Percentiles rank a stretch among this genome's conserved stretches.
Evolutionary conservation across 2,797 vertebrate genomes (phyloP).

Genomic region (Crocodylus rhombifer): DNA sequence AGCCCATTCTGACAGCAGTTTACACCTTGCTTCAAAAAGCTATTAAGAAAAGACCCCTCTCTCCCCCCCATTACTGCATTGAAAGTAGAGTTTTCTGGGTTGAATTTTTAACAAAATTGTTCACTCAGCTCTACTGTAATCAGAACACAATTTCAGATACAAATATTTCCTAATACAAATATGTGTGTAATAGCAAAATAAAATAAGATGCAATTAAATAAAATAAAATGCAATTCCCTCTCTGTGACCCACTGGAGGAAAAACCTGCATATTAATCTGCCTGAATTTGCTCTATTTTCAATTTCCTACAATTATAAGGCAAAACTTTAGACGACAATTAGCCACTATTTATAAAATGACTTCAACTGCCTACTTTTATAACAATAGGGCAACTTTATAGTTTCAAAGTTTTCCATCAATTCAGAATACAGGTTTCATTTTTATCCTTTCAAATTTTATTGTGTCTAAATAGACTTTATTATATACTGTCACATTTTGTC

Average conservation of each 20-base stretch:
- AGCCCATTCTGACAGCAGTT: constrained; percentile 20
- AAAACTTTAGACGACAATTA: background rate
- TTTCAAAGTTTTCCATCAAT: background rate
- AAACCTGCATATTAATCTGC: background rate
- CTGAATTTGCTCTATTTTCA: background rate
- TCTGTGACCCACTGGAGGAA: background rate
- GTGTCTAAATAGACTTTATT: background rate
- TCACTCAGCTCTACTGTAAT: background rate
- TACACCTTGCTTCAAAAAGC: background rate
- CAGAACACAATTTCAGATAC: background rate
- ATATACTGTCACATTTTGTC: background rate
- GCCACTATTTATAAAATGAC: background rate
- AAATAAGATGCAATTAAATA: background rate
- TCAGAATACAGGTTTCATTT: background rate
- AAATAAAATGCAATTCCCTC: background rate
- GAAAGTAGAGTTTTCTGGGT: background rate
- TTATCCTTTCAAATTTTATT: background rate
- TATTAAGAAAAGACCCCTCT: background rate
- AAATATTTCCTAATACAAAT: background rate
- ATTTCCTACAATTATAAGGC: background rate
- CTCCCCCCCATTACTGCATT: rapidly evolving
- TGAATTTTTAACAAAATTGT: background rate
- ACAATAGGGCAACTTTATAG: background rate
- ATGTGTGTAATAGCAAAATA: background rate
- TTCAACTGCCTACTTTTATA: background rate